Evolutionary conservation across 2,888 invertebrate genomes (phyloP), one percentile per base, ranked within the genome.

Genomic region (Heliconius ethilla): DNA sequence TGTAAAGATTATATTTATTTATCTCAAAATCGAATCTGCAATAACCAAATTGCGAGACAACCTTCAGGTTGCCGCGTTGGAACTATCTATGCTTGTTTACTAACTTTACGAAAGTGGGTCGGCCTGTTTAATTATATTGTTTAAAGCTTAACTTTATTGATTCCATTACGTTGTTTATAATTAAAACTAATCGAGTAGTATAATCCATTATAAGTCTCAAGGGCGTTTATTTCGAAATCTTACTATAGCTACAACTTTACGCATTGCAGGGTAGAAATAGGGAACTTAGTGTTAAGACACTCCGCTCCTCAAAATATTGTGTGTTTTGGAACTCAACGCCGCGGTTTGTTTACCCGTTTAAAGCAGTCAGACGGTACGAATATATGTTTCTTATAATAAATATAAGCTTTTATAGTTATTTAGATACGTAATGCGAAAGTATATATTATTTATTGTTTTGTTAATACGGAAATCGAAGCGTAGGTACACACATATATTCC

Each of bases 91-190:
- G 70, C 70, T 15, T 72, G 33, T 59, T 72, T 33, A 37, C 33
- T 37, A 59, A 72, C 59, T 72, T 72, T 25, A 72, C 37, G 72
- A 72, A 72, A 72, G 72, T 72, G 15, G 72, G 72, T 55, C 59
- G 59, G 59, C n/a, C 33, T 59, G 59, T 72, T 70, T 72, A 72
- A 72, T 72, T 72, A 72, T 72, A 72, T 59, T 72, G 72, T 59
- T 72, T 72, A 33, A 72, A 59, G 59, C 37, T 29, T 72, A 72
- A 55, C 72, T 72, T 59, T 72, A 72, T 72, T 72, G 33, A 59
- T 72, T 55, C 55, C 55, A 72, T 72, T 72, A 55, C 15, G 33
- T 72, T 37, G n/a, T 9, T 72, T 72, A 33, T 59, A 72, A 72
- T 72, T 72, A 72, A 72, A 72, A 72, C n/a, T 72, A 69, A 69